phyloP scores from a whole-genome alignment of 2,888 invertebrate species.

The Watsonalla cultraria region DNA sequence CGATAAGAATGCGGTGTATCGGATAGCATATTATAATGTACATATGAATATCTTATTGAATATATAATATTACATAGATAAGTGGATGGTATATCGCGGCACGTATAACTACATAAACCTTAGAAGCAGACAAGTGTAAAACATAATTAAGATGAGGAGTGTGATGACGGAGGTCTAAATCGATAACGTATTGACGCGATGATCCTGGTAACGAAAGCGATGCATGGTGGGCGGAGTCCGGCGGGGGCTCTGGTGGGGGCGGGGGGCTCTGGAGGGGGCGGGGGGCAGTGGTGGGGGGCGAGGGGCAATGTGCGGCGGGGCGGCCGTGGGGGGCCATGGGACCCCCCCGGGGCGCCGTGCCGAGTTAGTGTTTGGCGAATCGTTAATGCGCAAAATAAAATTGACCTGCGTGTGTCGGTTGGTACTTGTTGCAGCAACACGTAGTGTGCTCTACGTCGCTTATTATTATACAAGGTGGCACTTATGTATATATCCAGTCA shows the following conservation, averaged over 20 bases:
- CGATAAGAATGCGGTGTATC: too few species aligned
- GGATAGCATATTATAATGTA: too few species aligned
- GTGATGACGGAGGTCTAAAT: not conserved
- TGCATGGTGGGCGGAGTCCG: not conserved
- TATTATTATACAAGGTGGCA: too few species aligned
- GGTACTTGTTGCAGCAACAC: too few species aligned
- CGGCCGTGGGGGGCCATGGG: conserved; percentile 15
- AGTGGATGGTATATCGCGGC: too few species aligned
- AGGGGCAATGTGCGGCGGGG: conserved; percentile 10
- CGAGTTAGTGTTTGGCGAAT: conserved; percentile 13
- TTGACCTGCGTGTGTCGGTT: conserved; percentile 2
- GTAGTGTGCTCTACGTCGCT: too few species aligned
- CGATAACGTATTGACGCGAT: not conserved
- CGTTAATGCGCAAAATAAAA: not conserved
- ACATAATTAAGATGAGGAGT: conserved; percentile 3
- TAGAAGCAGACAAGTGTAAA: too few species aligned
- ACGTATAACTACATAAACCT: too few species aligned
- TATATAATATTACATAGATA: too few species aligned
- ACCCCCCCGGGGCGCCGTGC: conserved; percentile 25
- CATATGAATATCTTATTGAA: too few species aligned
- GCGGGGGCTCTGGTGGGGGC: not conserved
- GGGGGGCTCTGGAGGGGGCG: conserved; percentile 4
- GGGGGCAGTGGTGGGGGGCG: conserved; percentile 7
- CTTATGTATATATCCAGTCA: too few species aligned
- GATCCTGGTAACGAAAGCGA: not conserved